Conservation (phyloP, 2,888 invertebrate genomes). For the Baronia brevicornis region DNA sequence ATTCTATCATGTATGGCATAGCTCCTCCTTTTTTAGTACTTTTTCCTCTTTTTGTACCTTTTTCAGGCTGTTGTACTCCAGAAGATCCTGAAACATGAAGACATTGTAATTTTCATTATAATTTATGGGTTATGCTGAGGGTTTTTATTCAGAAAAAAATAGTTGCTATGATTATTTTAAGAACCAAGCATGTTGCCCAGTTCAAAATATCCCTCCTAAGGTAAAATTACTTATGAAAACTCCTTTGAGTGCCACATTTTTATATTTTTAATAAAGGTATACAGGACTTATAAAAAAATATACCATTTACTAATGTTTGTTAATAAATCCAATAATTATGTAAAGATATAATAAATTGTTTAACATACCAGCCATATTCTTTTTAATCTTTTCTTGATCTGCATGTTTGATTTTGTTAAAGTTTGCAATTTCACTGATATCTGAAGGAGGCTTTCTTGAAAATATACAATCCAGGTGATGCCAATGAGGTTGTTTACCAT, state of each 20-base stretch:
- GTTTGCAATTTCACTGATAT: conserved; percentile 85
- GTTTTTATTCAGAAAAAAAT: too few relatives aligned
- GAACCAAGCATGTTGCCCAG: too few relatives aligned
- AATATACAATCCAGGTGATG: conserved; percentile 93
- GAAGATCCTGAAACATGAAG: too few relatives aligned
- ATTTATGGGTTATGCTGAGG: too few relatives aligned
- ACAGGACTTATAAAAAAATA: neutral
- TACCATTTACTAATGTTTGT: neutral
- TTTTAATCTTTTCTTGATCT: conserved; percentile 77
- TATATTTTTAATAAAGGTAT: neutral
- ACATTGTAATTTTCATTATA: too few relatives aligned
- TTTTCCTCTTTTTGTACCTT: conserved; percentile 67
- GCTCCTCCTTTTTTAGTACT: conserved; percentile 20
- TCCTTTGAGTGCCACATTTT: too few relatives aligned
- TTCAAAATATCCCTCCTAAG: too few relatives aligned
- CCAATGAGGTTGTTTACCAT: conserved; percentile 92
- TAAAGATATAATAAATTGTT: conserved; percentile 3
- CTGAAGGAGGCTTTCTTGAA: conserved; percentile 82
- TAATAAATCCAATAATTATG: conserved; percentile 23
- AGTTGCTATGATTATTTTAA: too few relatives aligned
- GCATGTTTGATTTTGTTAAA: conserved; percentile 86
- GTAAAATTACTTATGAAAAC: too few relatives aligned
- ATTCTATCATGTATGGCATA: conserved; percentile 81
- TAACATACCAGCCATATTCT: conserved; percentile 61
- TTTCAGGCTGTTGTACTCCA: conserved; percentile 62